A percentile compares a stretch with the other conserved stretches of the same genome.
phyloP scores from a whole-genome alignment of 2,113 vertebrate genomes.

The Zosterops hypoxanthus region DNA sequence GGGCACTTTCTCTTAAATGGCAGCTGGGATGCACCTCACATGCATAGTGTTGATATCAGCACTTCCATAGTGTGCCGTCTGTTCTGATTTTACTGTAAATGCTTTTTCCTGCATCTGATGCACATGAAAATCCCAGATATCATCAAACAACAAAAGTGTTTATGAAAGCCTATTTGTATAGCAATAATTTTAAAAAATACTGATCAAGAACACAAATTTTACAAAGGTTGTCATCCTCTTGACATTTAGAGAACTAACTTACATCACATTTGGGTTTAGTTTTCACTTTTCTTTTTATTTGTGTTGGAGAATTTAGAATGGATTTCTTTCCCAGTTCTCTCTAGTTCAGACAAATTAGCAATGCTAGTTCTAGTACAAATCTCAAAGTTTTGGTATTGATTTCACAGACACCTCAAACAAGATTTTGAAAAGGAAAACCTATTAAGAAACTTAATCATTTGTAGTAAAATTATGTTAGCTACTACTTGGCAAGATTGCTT shows the following conservation, averaged over 20 bases:
- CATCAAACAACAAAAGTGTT: background rate
- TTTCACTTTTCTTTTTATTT: background rate
- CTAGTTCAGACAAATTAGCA: slow-evolving; percentile 61
- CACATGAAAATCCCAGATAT: background rate
- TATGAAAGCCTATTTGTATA: background rate
- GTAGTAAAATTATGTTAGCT: slow-evolving; percentile 82
- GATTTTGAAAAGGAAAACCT: slow-evolving; percentile 71
- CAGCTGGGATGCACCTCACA: rapidly evolving
- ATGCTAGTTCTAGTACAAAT: slow-evolving; percentile 61
- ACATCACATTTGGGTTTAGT: background rate
- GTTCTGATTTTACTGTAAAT: background rate
- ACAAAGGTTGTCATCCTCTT: slow-evolving; percentile 6
- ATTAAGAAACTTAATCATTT: slow-evolving; percentile 80
- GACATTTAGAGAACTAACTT: slow-evolving; percentile 6
- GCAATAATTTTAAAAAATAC: slow-evolving; percentile 3
- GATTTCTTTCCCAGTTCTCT: background rate
- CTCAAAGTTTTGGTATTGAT: slow-evolving; percentile 78
- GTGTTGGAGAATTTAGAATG: background rate
- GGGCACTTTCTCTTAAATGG: background rate
- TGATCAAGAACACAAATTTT: slow-evolving; percentile 36
- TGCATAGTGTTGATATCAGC: background rate
- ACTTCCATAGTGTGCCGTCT: background rate
- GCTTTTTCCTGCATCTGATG: background rate
- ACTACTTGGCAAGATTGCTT: slow-evolving; percentile 84
- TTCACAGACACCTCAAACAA: slow-evolving; percentile 73